Conservation (phyloP, 1,140 invertebrate species). For the Leptopilina boulardi region DNA sequence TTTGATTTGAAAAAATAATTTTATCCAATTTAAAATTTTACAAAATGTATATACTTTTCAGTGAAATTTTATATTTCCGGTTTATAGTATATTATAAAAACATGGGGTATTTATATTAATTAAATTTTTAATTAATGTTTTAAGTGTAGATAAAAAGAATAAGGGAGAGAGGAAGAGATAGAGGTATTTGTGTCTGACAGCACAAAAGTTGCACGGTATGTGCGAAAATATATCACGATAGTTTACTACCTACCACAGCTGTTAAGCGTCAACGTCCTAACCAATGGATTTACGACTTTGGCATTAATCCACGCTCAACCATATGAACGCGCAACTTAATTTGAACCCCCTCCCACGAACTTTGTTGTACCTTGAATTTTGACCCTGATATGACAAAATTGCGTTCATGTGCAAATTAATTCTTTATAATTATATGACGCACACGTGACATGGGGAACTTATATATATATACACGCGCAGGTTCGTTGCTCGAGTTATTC, state of each 20-base stretch:
- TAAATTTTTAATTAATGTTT: no score
- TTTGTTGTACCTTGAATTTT: conserved; percentile 3
- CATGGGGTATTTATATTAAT: background rate
- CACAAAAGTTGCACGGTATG: conserved; percentile 34
- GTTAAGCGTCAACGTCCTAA: conserved; percentile 16
- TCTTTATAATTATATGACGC: conserved; percentile 5
- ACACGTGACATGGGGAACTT: no score
- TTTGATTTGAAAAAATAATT: no score
- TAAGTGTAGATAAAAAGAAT: conserved; percentile 32
- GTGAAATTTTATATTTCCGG: no score
- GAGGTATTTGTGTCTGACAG: conserved; percentile 8
- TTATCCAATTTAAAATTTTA: no score
- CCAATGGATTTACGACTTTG: conserved; percentile 8
- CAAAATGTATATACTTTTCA: no score
- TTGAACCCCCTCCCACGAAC: background rate
- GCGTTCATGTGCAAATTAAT: conserved; percentile 3
- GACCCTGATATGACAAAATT: conserved; percentile 9
- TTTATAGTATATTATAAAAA: no score
- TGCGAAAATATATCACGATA: conserved; percentile 15
- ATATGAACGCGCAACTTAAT: conserved; percentile 8
- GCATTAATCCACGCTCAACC: conserved; percentile 8
- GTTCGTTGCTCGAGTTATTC: no score
- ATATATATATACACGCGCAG: no score
- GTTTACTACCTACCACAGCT: conserved; percentile 12
- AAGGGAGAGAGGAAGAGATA: conserved; percentile 37